Base-by-base conservation (phyloP, 2,797 vertebrate species). In the Pangasius larnaudii region DNA sequence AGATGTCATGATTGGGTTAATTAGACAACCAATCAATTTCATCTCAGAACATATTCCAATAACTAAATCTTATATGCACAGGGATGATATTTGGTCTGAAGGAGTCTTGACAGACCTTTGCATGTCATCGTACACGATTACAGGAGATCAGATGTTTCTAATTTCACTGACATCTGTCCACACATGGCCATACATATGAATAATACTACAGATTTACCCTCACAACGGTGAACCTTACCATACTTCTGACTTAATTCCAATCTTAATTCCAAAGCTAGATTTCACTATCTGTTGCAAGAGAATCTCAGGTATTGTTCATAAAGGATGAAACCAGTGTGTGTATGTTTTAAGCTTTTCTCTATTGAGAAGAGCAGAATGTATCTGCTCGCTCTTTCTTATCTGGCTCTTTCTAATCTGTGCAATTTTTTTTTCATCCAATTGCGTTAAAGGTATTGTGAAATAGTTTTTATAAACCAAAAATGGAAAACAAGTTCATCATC, bases 141-240 rank as follows among this genome's bases (percentile, higher is more conserved):
- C 93, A 94, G 95, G 93, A 92, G 96, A 97, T 97, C 97, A 97
- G 96, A 97, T 98, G 97, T 97, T 95, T 91, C 95, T 96, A 97
- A 97, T 97, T 98, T 97, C 92, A 85, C 95, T 96, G 97, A 97
- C 97, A 98, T 98, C 97, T 98, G 98, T 98, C 97, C 95, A 93
- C 95, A 96, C 96, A 96, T 96, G 96, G 96, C 97, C 96, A 95
- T 96, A 96, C 96, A 94, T 93, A 79, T 94, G 36, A 96, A 93
- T 87, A 94, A 94, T 93, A 93, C 92, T 93, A 93, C 91, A 93
- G 95, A 94, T 96, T 94, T 94, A 93, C 51, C 95, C 92, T 95
- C 93, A 89, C 87, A 80, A 93, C 19, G 67, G 93, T 93, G 94
- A 93, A 16, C 8, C 46, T n/a, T 80, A 93, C 94, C 94, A 56